These are phyloP conservation scores for Odontomyia ornata DNA, from an alignment of 2,888 invertebrate genomes.

Conservation along the genomic window DNA sequence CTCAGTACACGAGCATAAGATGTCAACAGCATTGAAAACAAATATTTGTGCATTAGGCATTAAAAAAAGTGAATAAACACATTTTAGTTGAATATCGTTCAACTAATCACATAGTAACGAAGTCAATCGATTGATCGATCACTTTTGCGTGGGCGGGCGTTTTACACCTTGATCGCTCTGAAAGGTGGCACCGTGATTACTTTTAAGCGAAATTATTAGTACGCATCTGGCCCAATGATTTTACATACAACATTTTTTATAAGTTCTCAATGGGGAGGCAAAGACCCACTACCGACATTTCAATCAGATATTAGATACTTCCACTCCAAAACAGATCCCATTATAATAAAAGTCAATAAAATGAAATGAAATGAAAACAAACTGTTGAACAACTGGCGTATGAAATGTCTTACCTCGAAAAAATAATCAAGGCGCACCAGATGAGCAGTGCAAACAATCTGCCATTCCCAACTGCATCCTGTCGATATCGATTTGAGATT, in stretches of 20 bases:
- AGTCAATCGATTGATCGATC: neutral
- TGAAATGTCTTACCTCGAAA: neutral
- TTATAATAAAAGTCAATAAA: constrained; percentile 1
- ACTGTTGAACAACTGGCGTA: constrained; percentile 23
- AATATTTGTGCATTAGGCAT: neutral
- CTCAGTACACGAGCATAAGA: neutral
- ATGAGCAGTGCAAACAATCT: neutral
- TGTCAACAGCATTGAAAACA: constrained; percentile 4
- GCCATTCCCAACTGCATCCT: constrained; percentile 37
- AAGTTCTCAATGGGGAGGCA: neutral
- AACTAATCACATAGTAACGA: constrained; percentile 19
- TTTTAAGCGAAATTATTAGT: neutral
- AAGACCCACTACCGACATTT: neutral
- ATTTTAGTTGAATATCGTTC: constrained; percentile 17
- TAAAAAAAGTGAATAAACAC: neutral
- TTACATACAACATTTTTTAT: too few relatives aligned
- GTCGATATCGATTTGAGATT: constrained; percentile 30
- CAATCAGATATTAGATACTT: neutral
- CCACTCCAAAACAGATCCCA: neutral
- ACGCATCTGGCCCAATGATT: constrained; percentile 24
- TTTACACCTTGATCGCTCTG: neutral
- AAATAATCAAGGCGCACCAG: too few relatives aligned
- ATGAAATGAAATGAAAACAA: constrained; percentile 1
- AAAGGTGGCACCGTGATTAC: neutral
- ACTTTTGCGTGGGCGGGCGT: constrained; percentile 30